These are phyloP conservation scores for Melanerpes formicivorus DNA, from an alignment of 2,113 vertebrate species.

Conservation along the genomic window DNA sequence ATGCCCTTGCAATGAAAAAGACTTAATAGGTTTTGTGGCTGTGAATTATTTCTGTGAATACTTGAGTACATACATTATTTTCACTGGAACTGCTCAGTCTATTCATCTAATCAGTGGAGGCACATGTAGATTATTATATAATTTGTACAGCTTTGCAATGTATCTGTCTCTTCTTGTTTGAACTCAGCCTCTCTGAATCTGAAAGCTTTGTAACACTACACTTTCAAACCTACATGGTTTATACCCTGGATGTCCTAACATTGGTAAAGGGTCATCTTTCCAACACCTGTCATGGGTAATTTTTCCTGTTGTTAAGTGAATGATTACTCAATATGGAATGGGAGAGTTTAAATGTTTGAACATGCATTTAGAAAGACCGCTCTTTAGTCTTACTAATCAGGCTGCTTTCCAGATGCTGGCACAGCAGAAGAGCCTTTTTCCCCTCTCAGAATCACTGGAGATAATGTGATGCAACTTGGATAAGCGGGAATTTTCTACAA, in stretches of 20 bases:
- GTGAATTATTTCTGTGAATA: slow-evolving; percentile 58
- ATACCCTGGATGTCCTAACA: not conserved
- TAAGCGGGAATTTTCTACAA: not conserved
- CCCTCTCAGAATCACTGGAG: slow-evolving; percentile 15
- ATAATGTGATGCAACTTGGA: slow-evolving; percentile 44
- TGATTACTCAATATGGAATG: slow-evolving; percentile 9
- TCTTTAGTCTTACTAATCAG: slow-evolving; percentile 28
- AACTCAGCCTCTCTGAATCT: slow-evolving; percentile 3
- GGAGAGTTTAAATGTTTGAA: slow-evolving; percentile 17
- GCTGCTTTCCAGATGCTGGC: slow-evolving; percentile 55
- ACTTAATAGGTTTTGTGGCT: slow-evolving; percentile 46
- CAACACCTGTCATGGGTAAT: not conserved
- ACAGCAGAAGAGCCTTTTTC: slow-evolving; percentile 20
- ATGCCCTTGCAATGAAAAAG: slow-evolving; percentile 47
- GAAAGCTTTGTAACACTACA: not conserved
- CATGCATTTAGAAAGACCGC: not conserved
- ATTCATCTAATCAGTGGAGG: slow-evolving; percentile 42
- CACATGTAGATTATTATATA: slow-evolving; percentile 42
- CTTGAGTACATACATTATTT: slow-evolving; percentile 21
- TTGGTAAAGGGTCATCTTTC: not conserved
- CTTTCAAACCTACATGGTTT: not conserved
- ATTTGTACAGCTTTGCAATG: slow-evolving; percentile 20
- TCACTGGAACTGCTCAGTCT: not conserved
- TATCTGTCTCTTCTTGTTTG: slow-evolving; percentile 35
- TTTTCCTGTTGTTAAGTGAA: not conserved